Evolutionary conservation across 2,797 vertebrate species (phyloP).

Genomic region (Erithacus rubecula): DNA sequence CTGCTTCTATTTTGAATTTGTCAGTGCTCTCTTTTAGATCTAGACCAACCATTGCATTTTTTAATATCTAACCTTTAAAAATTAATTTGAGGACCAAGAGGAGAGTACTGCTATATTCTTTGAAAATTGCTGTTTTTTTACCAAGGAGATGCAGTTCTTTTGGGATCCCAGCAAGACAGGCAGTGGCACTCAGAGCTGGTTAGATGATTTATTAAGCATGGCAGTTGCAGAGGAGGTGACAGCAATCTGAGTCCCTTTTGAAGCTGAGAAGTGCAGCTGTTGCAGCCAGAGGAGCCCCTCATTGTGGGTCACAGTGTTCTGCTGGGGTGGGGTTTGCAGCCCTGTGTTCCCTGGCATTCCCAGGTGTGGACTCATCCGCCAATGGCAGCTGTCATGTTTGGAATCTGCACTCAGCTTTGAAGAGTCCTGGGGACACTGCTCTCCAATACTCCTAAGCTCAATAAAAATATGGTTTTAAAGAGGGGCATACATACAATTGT

Average conservation of each 20-base stretch:
- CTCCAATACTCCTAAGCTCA: background rate
- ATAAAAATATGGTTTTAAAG: background rate
- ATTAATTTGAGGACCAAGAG: background rate
- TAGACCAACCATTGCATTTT: background rate
- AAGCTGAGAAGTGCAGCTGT: background rate
- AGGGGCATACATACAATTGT: background rate
- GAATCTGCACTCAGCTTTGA: background rate
- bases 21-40: background rate
- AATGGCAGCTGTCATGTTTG: background rate
- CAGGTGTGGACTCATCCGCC: no score
- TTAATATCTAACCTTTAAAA: background rate
- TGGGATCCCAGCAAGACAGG: background rate
- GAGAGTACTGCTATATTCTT: background rate
- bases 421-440: fast-evolving
- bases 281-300: background rate
- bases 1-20: background rate
- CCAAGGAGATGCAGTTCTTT: background rate
- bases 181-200: background rate
- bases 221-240: background rate
- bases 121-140: background rate
- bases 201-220: background rate
- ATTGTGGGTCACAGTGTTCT: fast-evolving
- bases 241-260: background rate
- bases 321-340: background rate
- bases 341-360: background rate